Evolutionary conservation across 2,113 vertebrate species (phyloP).

Genomic region (Thamnophis sirtalis): DNA sequence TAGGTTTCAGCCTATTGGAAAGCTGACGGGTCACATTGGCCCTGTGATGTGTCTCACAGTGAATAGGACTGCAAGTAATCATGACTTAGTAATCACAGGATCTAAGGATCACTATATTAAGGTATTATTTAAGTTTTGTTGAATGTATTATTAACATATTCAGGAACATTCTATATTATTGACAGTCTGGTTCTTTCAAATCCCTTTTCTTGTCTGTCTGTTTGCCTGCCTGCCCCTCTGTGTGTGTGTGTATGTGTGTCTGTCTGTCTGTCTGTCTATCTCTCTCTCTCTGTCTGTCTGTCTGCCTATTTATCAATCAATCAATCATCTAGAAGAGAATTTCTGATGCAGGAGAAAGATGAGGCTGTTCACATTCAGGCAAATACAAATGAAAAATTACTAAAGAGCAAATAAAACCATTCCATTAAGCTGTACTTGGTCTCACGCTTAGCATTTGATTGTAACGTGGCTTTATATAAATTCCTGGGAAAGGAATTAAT

Average conservation of each 20-base stretch:
- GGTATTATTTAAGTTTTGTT: constrained; percentile 65
- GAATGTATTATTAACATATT: neutral
- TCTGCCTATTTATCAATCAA: neutral
- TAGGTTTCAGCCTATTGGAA: constrained; percentile 88
- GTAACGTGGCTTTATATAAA: neutral
- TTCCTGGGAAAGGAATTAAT: neutral
- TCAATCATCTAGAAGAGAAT: neutral
- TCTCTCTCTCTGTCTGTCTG: accelerated
- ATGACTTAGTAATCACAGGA: constrained; percentile 93
- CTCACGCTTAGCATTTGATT: neutral
- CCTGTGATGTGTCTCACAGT: constrained; percentile 95
- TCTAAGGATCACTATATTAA: constrained; percentile 98
- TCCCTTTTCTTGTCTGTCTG: neutral
- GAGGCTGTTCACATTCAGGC: neutral
- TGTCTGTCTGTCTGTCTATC: accelerated
- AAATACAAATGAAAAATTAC: neutral
- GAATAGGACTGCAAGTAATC: constrained; percentile 81
- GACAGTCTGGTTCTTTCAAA: neutral
- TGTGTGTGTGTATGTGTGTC: no score
- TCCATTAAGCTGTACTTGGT: neutral
- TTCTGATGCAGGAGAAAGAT: neutral
- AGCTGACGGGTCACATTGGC: constrained; percentile 91
- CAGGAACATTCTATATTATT: neutral
- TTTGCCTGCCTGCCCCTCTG: neutral
- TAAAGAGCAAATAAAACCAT: neutral